Conservation (phyloP, 2,113 vertebrate genomes). For the Festucalex cinctus region DNA sequence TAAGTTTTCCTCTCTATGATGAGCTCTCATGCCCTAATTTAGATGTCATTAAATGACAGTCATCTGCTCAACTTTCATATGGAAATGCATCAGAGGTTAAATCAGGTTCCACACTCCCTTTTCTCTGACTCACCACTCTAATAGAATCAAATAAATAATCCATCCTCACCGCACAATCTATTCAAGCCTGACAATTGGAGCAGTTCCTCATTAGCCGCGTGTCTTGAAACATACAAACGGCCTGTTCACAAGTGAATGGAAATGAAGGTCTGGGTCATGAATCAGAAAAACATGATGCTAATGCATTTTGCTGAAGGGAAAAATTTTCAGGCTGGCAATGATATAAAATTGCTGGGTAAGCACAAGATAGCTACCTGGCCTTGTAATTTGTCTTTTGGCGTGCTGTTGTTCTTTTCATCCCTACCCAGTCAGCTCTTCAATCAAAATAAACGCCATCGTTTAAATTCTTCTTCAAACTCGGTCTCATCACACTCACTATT, state of each 20-base stretch:
- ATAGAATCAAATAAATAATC: conserved; percentile 8
- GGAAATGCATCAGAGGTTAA: conserved; percentile 8
- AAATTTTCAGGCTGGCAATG: conserved; percentile 28
- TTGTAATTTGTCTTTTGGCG: conserved; percentile 36
- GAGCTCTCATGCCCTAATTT: not conserved
- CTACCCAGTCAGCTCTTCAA: conserved; percentile 25
- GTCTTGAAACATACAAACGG: conserved; percentile 9
- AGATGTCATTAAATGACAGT: not conserved
- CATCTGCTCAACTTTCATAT: not conserved
- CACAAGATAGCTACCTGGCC: conserved; percentile 19
- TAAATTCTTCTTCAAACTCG: not conserved
- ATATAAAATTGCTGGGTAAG: conserved; percentile 42
- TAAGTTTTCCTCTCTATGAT: not conserved
- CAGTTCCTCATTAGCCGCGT: conserved; percentile 6
- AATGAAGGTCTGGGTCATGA: not conserved
- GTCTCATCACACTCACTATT: not conserved
- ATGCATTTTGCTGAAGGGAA: conserved; percentile 18
- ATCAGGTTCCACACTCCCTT: conserved; percentile 14
- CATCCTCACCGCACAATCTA: not conserved
- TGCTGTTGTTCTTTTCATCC: conserved; percentile 21
- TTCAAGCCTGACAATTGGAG: conserved; percentile 12
- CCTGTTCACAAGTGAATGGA: conserved; percentile 15
- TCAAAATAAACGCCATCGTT: conserved; percentile 25
- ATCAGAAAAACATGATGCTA: conserved; percentile 25
- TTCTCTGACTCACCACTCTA: conserved; percentile 8